These are phyloP conservation scores for Nettapus auritus DNA, from an alignment of 2,113 vertebrate genomes.

Conservation along the genomic window DNA sequence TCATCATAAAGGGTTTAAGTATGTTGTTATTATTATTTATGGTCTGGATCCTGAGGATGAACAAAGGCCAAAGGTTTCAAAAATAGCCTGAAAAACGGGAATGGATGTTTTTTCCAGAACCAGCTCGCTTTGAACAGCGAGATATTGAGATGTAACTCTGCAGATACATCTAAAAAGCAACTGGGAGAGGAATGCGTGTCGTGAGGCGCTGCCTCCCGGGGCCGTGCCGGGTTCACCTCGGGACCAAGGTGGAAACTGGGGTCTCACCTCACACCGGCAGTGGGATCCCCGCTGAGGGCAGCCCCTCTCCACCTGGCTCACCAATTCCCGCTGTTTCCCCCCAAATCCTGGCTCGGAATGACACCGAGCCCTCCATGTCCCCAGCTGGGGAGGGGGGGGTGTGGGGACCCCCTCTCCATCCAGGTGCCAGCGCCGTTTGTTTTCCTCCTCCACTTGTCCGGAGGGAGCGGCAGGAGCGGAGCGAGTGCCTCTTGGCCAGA, in stretches of 20 bases:
- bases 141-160: background rate
- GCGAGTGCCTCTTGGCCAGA: conserved; percentile 25
- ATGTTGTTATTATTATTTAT: conserved; percentile 59
- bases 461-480: background rate
- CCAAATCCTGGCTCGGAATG: rapidly evolving
- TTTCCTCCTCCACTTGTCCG: background rate
- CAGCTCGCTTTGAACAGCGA: background rate
- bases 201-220: background rate
- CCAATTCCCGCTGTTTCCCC: background rate
- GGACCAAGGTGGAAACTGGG: background rate
- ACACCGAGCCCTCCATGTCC: rapidly evolving
- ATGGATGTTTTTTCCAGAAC: conserved; percentile 37
- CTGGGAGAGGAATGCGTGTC: background rate
- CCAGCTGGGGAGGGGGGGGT: rapidly evolving
- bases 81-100: background rate
- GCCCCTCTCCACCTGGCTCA: background rate
- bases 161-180: background rate
- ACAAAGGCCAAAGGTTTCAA: background rate
- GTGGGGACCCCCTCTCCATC: background rate
- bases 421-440: rapidly evolving
- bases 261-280: background rate
- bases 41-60: background rate
- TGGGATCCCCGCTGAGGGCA: background rate
- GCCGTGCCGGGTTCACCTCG: background rate
- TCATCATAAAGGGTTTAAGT: background rate